These are phyloP conservation scores for Melanogrammus aeglefinus DNA, from an alignment of 2,797 vertebrate genomes.

Conservation along the genomic window DNA sequence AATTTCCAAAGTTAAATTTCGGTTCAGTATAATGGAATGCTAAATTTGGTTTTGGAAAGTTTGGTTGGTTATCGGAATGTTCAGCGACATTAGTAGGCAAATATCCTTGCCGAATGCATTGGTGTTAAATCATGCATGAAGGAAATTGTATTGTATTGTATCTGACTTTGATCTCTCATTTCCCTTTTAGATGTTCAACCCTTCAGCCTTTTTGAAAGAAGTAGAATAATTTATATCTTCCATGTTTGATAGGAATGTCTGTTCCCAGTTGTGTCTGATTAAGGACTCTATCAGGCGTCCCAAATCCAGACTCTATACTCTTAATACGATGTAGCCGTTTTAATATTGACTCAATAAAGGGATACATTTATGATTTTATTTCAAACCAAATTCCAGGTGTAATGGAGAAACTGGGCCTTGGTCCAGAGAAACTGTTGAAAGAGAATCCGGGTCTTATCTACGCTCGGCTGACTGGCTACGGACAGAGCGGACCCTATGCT, in stretches of 20 bases:
- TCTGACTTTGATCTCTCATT: background rate
- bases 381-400: constrained; percentile 74
- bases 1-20: no score
- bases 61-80: background rate
- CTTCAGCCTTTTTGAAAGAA: background rate
- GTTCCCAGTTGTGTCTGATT: background rate
- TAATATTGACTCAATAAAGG: background rate
- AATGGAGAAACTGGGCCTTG: constrained; percentile 92
- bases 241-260: background rate
- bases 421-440: constrained; percentile 77
- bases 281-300: background rate
- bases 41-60: background rate
- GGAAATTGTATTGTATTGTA: background rate
- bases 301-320: background rate
- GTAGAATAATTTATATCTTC: background rate
- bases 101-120: background rate
- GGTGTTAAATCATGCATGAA: background rate
- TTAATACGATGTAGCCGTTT: background rate
- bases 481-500: constrained; percentile 81
- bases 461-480: constrained; percentile 91
- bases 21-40: background rate
- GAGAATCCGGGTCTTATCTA: constrained; percentile 90
- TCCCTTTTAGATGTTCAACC: background rate
- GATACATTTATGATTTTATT: background rate
- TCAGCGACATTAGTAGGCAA: background rate